A percentile compares a stretch with the other conserved stretches of the same genome.
These are phyloP conservation scores for Serinus canaria DNA, from an alignment of 2,113 vertebrate genomes.

Conservation along the genomic window DNA sequence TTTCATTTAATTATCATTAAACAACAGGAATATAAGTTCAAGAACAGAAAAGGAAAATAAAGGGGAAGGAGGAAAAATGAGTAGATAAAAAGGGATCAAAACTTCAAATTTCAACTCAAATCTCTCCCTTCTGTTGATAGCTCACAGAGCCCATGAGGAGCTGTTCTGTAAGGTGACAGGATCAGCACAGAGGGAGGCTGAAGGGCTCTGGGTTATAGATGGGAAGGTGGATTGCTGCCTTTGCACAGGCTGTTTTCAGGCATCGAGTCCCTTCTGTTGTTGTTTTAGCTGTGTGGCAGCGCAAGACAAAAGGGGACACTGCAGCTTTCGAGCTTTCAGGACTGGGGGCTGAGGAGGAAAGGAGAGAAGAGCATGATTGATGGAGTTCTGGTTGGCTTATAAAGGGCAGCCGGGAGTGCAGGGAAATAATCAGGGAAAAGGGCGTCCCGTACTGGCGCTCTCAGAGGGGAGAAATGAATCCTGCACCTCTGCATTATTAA, in stretches of 20 bases:
- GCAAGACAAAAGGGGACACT: constrained; percentile 80
- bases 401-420: constrained; percentile 94
- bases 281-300: constrained; percentile 43
- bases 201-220: not conserved
- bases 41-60: not conserved
- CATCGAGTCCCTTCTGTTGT: not conserved
- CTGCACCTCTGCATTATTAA: constrained; percentile 94
- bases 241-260: constrained; percentile 22
- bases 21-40: not conserved
- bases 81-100: not conserved
- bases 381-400: constrained; percentile 97
- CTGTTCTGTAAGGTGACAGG: not conserved
- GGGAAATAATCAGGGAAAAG: constrained; percentile 96
- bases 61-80: not conserved
- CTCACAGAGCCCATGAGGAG: not conserved
- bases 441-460: constrained; percentile 85
- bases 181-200: not conserved
- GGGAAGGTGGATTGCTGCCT: not conserved
- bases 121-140: not conserved
- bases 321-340: constrained; percentile 73
- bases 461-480: constrained; percentile 88
- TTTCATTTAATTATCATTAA: not conserved
- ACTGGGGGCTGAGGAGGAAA: constrained; percentile 77
- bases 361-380: constrained; percentile 90
- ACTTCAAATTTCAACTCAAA: not conserved